Evolutionary conservation across 1,140 invertebrate species (phyloP), one percentile per base, ranked within the genome.

Genomic region (Leptopilina clavipes): DNA sequence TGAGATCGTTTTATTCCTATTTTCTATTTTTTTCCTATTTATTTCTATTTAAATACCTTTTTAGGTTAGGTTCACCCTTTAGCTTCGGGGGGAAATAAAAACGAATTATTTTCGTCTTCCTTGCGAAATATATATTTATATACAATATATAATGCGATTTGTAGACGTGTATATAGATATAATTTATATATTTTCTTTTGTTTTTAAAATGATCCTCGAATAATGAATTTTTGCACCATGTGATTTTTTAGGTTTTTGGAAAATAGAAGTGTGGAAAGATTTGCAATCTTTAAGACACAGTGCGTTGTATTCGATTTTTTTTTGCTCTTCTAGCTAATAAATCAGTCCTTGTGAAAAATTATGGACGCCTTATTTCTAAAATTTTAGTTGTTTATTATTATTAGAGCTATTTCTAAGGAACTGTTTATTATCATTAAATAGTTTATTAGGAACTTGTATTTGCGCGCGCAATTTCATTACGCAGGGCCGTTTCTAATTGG

Each of bases 381-480:
- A n/a, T n/a, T n/a, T n/a, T n/a, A n/a, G n/a, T n/a, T n/a, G n/a
- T n/a, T n/a, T n/a, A n/a, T n/a, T n/a, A n/a, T n/a, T n/a, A n/a
- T n/a, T n/a, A n/a, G n/a, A n/a, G n/a, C n/a, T n/a, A n/a, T n/a
- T n/a, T 65, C 7, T 11, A 40, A 74, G 31, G n/a, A 74, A 74
- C 48, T 31, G 52, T 71, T n/a, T 75, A 25, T 70, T 76, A 70
- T 73, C 75, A 48, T 80, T 56, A 52, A 73, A 74, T 45, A 77
- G 71, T 87, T n/a, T n/a, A n/a, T n/a, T 90, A 90, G 89, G 89
- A 90, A 90, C 89, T 90, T 40, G 25, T 40, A 8, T 90, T 90
- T 48, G 89, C 89, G 87, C 87, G 88, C 89, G 89, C 89, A 90
- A 31, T 86, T 85, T 89, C 84, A 88, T 90, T 89, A 89, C 86